Conservation (phyloP, 2,888 invertebrate genomes). For the Eucriotettix oculatus region DNA sequence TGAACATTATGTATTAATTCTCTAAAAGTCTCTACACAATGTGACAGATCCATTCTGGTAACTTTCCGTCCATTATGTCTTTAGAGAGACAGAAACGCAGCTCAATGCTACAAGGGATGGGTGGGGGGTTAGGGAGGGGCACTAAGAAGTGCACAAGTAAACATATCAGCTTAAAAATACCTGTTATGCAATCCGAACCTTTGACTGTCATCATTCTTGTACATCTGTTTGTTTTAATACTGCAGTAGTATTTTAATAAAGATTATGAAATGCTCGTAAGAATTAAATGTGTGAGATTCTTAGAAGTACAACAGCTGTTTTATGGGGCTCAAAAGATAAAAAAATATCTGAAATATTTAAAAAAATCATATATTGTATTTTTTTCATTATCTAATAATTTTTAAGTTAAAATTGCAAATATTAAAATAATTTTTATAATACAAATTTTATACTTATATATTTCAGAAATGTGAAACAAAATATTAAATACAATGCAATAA, state of each 20-base stretch:
- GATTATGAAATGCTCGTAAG: slow-evolving; percentile 4
- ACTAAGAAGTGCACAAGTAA: slow-evolving; percentile 34
- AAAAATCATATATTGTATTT: not conserved
- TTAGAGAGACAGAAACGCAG: slow-evolving; percentile 21
- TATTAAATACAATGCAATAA: not conserved
- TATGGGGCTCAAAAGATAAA: slow-evolving; percentile 9
- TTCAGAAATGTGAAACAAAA: too few species aligned
- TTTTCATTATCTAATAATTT: slow-evolving; percentile 2
- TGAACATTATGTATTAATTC: not conserved
- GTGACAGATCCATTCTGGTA: slow-evolving; percentile 20
- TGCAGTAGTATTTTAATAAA: slow-evolving; percentile 15
- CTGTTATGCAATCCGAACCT: slow-evolving; percentile 29
- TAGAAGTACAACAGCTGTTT: slow-evolving; percentile 1
- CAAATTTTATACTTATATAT: too few species aligned
- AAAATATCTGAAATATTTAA: not conserved
- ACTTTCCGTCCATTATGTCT: slow-evolving; percentile 31
- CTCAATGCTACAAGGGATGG: slow-evolving; percentile 25
- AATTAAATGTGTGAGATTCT: slow-evolving; percentile 2
- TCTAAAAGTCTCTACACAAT: slow-evolving; percentile 5
- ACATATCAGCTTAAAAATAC: slow-evolving; percentile 50
- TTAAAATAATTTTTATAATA: too few species aligned
- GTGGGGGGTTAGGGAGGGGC: slow-evolving; percentile 31
- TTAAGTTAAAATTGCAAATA: not conserved
- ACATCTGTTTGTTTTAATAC: slow-evolving; percentile 23
- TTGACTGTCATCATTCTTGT: slow-evolving; percentile 28